Evolutionary conservation across 2,888 invertebrate genomes (phyloP).

Genomic region (Chrysina gloriosa): DNA sequence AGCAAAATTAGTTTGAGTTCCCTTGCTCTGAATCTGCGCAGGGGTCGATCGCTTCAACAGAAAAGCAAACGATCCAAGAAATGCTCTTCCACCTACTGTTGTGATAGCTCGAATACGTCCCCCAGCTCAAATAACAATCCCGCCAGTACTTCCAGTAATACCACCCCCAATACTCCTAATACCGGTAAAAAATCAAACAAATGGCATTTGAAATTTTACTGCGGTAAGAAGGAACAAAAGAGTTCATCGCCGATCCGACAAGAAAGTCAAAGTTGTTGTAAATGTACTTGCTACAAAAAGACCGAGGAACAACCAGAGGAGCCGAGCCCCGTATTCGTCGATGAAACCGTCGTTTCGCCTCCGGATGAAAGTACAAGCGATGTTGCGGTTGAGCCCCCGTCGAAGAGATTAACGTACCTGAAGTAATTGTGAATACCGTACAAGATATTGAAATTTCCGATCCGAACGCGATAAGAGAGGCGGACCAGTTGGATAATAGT

Average conservation of each 20-base stretch:
- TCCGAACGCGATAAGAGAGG: slow-evolving; percentile 13
- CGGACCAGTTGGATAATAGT: slow-evolving; percentile 48
- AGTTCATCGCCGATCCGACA: slow-evolving; percentile 27
- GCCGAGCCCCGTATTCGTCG: neutral
- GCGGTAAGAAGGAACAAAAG: slow-evolving; percentile 59
- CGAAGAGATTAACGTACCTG: slow-evolving; percentile 27
- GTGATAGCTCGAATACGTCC: neutral
- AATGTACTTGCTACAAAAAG: slow-evolving; percentile 60
- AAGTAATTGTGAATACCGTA: slow-evolving; percentile 3
- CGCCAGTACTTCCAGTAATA: neutral
- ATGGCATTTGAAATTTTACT: slow-evolving; percentile 62
- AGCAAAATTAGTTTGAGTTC: slow-evolving; percentile 56
- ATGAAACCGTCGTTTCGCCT: neutral
- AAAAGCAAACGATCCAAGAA: slow-evolving; percentile 56
- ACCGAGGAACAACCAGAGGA: slow-evolving; percentile 53
- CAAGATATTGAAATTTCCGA: slow-evolving; percentile 32
- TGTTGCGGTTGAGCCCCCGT: slow-evolving; percentile 30
- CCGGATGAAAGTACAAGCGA: slow-evolving; percentile 14
- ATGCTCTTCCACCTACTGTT: neutral
- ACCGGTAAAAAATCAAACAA: slow-evolving; percentile 59
- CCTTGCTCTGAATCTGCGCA: slow-evolving; percentile 58
- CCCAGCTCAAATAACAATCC: neutral
- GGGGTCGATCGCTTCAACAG: slow-evolving; percentile 58
- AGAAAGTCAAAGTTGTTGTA: slow-evolving; percentile 58
- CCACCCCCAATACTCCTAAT: slow-evolving; percentile 26